These are phyloP conservation scores for Arctopsyche grandis DNA, from an alignment of 1,140 invertebrate genomes.

Conservation along the genomic window DNA sequence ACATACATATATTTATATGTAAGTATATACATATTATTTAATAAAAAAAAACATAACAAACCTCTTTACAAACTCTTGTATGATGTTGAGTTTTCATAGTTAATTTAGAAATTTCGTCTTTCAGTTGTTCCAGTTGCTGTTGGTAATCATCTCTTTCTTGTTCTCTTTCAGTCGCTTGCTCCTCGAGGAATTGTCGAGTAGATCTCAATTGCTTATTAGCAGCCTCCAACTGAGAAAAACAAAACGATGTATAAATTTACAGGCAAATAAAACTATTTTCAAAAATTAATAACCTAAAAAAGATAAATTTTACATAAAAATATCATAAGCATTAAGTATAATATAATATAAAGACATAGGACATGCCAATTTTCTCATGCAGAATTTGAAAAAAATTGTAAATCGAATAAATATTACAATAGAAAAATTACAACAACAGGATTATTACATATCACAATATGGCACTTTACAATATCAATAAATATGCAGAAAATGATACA, in stretches of 20 bases:
- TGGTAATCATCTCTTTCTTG: conserved; percentile 80
- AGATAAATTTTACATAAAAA: background rate
- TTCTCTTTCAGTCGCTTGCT: conserved; percentile 82
- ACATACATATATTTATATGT: no score
- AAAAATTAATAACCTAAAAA: background rate
- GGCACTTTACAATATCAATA: no score
- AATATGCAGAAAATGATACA: no score
- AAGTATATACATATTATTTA: no score
- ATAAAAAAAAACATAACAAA: conserved; percentile 50
- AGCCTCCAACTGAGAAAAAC: conserved; percentile 72
- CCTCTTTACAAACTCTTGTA: conserved; percentile 67
- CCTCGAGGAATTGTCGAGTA: conserved; percentile 80
- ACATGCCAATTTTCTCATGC: background rate
- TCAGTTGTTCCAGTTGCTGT: conserved; percentile 69
- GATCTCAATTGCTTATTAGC: conserved; percentile 81
- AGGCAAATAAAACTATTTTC: background rate
- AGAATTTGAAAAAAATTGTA: background rate
- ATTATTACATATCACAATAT: no score
- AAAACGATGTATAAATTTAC: background rate
- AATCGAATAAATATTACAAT: background rate
- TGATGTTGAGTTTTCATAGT: conserved; percentile 69
- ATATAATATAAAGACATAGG: background rate
- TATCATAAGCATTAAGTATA: background rate
- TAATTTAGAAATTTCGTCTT: conserved; percentile 71
- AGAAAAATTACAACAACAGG: background rate